Base-by-base conservation (phyloP, 1,140 invertebrate genomes). In the Hirudo medicinalis region DNA sequence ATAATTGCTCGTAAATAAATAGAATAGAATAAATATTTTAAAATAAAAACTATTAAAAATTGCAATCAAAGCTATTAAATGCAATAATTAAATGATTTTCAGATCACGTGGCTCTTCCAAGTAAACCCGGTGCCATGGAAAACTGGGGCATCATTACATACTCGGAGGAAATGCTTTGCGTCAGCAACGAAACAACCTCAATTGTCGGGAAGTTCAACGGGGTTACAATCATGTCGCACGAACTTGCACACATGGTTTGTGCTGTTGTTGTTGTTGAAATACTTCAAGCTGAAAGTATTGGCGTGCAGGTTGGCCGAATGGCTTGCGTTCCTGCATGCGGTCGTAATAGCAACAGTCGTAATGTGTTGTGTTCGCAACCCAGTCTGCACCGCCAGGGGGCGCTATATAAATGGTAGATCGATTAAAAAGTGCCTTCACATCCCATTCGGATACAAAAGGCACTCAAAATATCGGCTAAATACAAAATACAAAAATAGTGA, bases 121-220 rank as follows among this genome's bases (percentile, higher is more conserved):
- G 25, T n/a, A 72, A 72, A 49, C 20, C 57, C 1, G 71, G 71
- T 8, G 71, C 71, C n/a, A 72, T 72, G 71, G 71, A 72, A 49
- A 72, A 68, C 71, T 72, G 71, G 71, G 71, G 71, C 25, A 6
- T 72, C 27, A 72, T 72, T 9, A 72, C 71, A 2, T 72, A 72
- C 63, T 19, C n/a, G 11, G 71, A 72, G 36, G 36, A 72, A 32
- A 4, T 22, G 13, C 57, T 72, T 20, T 36, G 32, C 17, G n/a
- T 49, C 20, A 27, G 54, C 53, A 36, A 36, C 9, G 69, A 70
- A 54, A 70, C 69, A 9, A 49, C 69, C 2, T 70, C 69, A 2
- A 25, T 49, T 54, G 36, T 25, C 19, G 69, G 69, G 15, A 49
- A 54, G 49, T 49, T 49, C 32, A 53, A 53, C 43, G 43, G 32